Conservation (phyloP, 2,113 vertebrate species). For the Petrocephalus zakoni region DNA sequence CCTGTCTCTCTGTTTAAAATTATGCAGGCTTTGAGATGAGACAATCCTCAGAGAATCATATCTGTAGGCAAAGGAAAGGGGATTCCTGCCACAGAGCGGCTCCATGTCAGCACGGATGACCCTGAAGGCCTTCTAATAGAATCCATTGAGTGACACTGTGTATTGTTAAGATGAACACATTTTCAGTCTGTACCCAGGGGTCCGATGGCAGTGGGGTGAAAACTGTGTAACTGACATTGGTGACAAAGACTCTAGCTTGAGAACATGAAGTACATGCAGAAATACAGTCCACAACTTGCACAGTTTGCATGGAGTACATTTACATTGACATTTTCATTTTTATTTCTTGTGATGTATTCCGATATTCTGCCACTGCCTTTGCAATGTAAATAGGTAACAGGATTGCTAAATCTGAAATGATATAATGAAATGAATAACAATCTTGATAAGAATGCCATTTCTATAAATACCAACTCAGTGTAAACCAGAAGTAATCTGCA, state of each 20-base stretch:
- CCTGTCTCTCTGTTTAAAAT: slow-evolving; percentile 10
- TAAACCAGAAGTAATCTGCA: neutral
- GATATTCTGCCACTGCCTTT: slow-evolving; percentile 27
- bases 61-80: slow-evolving; percentile 23
- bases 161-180: slow-evolving; percentile 53
- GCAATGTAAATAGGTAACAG: neutral
- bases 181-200: slow-evolving; percentile 38
- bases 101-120: slow-evolving; percentile 46
- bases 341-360: slow-evolving; percentile 48
- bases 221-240: slow-evolving; percentile 56
- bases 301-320: slow-evolving; percentile 35
- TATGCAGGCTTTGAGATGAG: neutral
- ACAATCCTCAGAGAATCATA: slow-evolving; percentile 45
- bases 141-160: slow-evolving; percentile 57
- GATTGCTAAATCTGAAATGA: neutral
- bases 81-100: slow-evolving; percentile 30
- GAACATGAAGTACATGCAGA: slow-evolving; percentile 60
- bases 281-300: slow-evolving; percentile 47
- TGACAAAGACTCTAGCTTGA: slow-evolving; percentile 61
- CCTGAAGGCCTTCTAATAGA: slow-evolving; percentile 43
- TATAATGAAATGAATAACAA: neutral
- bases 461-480: neutral
- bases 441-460: neutral
- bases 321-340: slow-evolving; percentile 54
- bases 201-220: slow-evolving; percentile 40